phyloP scores from a whole-genome alignment of 2,888 invertebrate genomes.

The Andricus quercusramuli region DNA sequence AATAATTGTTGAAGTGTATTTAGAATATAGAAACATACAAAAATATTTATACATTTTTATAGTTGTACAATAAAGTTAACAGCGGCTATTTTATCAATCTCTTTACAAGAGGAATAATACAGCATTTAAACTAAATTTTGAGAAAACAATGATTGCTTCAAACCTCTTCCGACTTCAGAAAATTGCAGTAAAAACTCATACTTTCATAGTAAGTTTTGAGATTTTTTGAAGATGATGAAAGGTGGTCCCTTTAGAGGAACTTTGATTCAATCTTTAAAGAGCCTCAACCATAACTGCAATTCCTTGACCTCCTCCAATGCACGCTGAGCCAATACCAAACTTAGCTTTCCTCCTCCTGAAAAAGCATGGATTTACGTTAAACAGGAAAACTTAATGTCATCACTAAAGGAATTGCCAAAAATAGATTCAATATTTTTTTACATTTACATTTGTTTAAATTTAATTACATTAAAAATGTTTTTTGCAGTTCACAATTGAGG shows the following conservation, averaged over 20 bases:
- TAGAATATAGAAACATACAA: background rate
- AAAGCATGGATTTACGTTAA: background rate
- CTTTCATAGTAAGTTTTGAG: background rate
- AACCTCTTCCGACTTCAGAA: background rate
- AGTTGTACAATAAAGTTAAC: background rate
- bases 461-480: too few species aligned
- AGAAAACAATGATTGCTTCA: background rate
- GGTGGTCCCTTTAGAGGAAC: background rate
- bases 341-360: slow-evolving; percentile 90
- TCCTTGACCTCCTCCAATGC: slow-evolving; percentile 99
- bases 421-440: too few species aligned
- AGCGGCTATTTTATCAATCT: background rate
- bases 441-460: too few species aligned
- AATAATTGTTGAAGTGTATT: background rate
- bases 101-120: background rate
- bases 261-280: slow-evolving; percentile 78
- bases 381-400: background rate
- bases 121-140: background rate
- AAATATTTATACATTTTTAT: background rate
- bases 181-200: background rate
- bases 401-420: too few species aligned
- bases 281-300: slow-evolving; percentile 95
- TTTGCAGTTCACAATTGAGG: too few species aligned
- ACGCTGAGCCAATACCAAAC: slow-evolving; percentile 95
- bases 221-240: background rate